These are phyloP conservation scores for Luperina nickerlii DNA, from an alignment of 2,888 invertebrate species.

Conservation along the genomic window DNA sequence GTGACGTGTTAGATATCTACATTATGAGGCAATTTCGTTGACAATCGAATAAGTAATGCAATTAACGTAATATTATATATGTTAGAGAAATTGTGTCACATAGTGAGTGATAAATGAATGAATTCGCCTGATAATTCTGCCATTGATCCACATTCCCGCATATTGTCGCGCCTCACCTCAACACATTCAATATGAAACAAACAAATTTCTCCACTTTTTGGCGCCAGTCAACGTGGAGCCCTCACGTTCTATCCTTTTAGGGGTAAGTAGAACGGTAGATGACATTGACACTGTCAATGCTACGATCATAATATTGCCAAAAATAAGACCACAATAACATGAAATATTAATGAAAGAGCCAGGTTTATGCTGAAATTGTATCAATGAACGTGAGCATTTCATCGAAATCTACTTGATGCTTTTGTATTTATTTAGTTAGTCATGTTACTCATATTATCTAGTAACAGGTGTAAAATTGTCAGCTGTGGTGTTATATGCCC, in stretches of 20 bases:
- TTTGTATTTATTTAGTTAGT: background rate
- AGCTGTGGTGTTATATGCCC: background rate
- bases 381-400: background rate
- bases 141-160: slow-evolving; percentile 1
- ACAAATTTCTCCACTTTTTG: background rate
- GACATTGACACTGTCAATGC: slow-evolving; percentile 13
- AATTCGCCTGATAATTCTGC: background rate
- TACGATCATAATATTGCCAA: background rate
- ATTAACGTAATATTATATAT: no score
- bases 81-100: no score
- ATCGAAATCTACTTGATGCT: background rate
- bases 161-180: background rate
- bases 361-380: background rate
- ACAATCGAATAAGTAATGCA: no score
- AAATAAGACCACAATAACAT: background rate
- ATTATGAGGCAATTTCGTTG: no score
- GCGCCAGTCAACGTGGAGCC: background rate
- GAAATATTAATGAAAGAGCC: background rate
- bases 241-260: background rate
- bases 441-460: no score
- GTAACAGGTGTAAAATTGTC: no score
- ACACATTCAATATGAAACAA: background rate
- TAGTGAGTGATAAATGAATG: background rate
- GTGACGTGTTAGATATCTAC: no score
- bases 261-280: slow-evolving; percentile 14